Conservation (phyloP, 2,797 vertebrate species). For the Brachyalestes nurse region DNA sequence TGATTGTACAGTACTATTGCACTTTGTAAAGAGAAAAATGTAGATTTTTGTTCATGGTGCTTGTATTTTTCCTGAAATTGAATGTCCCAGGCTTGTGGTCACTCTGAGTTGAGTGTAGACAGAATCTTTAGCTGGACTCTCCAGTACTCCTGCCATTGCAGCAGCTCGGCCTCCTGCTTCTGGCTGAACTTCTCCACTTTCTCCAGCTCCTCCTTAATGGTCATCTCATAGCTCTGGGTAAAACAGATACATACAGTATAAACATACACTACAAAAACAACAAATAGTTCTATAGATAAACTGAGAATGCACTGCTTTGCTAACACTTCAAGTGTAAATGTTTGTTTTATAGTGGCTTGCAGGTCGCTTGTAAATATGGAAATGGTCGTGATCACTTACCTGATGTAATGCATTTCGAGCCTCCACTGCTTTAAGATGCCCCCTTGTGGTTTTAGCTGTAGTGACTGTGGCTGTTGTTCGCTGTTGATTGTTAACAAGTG, state of each 20-base stretch:
- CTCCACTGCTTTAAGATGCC: conserved; percentile 74
- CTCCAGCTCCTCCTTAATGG: conserved; percentile 59
- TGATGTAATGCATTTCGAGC: conserved; percentile 78
- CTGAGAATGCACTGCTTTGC: neutral
- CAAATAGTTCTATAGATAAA: neutral
- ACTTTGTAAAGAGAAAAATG: no score
- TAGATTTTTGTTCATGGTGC: no score
- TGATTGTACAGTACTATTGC: no score
- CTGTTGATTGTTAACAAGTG: conserved; percentile 54
- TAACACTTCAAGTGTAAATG: neutral
- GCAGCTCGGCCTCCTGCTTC: conserved; percentile 62
- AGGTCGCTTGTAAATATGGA: no score
- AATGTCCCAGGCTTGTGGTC: conserved; percentile 19
- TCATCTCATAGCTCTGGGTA: conserved; percentile 71
- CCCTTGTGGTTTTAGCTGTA: conserved; percentile 78
- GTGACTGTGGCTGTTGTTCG: conserved; percentile 72
- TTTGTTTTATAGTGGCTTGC: no score
- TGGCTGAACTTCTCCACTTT: conserved; percentile 63
- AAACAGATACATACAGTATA: conserved; percentile 35
- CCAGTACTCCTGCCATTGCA: conserved; percentile 76
- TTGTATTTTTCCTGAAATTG: neutral
- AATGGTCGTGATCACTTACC: conserved; percentile 66
- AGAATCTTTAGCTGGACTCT: conserved; percentile 59
- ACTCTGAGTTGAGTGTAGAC: conserved; percentile 52
- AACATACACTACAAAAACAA: conserved; percentile 1